Evolutionary conservation across 1,140 invertebrate species (phyloP).

Genomic region (roundworm (Caenorhabditis elegans)): DNA sequence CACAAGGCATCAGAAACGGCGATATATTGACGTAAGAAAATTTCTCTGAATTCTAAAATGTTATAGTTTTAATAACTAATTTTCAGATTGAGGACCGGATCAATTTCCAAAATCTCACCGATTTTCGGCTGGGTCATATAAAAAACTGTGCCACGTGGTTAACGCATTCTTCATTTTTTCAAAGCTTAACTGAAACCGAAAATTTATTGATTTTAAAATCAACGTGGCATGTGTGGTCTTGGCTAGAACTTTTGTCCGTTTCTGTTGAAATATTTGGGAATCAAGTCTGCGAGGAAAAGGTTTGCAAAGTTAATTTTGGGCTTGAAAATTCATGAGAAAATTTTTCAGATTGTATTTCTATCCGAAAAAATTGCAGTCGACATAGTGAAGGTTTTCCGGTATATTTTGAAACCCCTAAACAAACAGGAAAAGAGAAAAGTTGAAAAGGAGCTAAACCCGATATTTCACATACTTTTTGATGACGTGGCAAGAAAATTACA

Average conservation of each 20-base stretch:
- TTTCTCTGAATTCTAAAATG: too few relatives aligned
- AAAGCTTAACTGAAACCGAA: background rate
- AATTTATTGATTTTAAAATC: background rate
- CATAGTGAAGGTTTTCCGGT: background rate
- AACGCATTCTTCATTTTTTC: background rate
- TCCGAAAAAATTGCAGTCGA: background rate
- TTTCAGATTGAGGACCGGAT: background rate
- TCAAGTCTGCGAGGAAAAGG: background rate
- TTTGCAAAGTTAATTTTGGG: background rate
- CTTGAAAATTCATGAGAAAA: background rate
- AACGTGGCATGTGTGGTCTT: background rate
- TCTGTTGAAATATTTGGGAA: conserved; percentile 1
- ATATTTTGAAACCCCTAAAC: background rate
- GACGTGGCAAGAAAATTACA: background rate
- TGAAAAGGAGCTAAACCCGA: background rate
- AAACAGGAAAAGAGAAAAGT: background rate
- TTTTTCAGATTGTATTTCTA: background rate
- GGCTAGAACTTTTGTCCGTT: background rate
- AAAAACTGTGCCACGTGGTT: background rate
- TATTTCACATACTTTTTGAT: background rate
- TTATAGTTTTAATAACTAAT: too few relatives aligned
- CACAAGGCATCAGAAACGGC: background rate
- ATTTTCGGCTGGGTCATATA: background rate
- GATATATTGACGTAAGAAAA: background rate
- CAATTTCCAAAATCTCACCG: background rate